These are phyloP conservation scores for Zaprionus lachaisei DNA, from an alignment of 1,140 invertebrate species.

Conservation along the genomic window DNA sequence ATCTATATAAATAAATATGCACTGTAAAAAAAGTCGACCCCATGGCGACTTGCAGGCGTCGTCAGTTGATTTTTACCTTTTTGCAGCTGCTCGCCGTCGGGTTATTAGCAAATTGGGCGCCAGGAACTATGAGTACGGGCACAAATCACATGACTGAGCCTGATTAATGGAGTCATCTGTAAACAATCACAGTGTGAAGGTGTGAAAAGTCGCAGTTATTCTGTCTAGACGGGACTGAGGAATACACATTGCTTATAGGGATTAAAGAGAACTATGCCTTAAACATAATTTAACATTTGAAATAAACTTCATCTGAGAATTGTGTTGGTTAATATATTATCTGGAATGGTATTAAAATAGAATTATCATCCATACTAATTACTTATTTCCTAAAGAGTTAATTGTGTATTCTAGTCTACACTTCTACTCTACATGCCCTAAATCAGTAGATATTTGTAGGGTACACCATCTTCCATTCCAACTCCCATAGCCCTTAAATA, in stretches of 20 bases:
- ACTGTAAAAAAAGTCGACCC: constrained; percentile 20
- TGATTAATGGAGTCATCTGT: constrained; percentile 11
- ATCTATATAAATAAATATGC: constrained; percentile 71
- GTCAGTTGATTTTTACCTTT: constrained; percentile 23
- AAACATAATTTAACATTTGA: no score
- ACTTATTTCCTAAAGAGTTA: no score
- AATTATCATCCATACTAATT: no score
- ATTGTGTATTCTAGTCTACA: no score
- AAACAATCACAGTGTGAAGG: not conserved
- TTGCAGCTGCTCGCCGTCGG: constrained; percentile 21
- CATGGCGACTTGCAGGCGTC: constrained; percentile 60
- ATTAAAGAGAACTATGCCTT: no score
- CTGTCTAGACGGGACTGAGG: not conserved
- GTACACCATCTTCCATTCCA: not conserved
- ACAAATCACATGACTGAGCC: not conserved
- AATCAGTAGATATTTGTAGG: not conserved
- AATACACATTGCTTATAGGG: no score
- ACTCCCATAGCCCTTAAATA: not conserved
- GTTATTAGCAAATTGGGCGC: constrained; percentile 78
- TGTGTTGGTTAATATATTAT: no score
- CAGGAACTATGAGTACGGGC: constrained; percentile 39
- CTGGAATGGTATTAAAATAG: no score
- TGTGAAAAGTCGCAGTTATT: not conserved
- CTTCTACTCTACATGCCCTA: not conserved
- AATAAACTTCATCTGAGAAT: no score